These are phyloP conservation scores for Melinopterus prodromus DNA, from an alignment of 2,888 invertebrate species.

Conservation along the genomic window DNA sequence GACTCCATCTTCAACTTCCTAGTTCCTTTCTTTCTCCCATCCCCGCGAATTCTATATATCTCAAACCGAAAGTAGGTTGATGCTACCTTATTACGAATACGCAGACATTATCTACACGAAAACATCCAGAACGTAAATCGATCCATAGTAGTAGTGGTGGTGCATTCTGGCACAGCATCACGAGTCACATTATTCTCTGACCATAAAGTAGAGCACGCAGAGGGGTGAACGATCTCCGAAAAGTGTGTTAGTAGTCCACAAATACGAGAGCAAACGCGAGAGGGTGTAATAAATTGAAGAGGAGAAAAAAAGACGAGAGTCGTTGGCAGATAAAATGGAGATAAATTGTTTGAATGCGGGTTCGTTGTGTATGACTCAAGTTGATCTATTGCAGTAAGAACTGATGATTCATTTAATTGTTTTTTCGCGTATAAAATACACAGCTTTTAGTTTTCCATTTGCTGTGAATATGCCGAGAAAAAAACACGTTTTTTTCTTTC, in stretches of 20 bases:
- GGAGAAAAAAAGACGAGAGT: not conserved
- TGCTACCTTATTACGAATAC: slow-evolving; percentile 4
- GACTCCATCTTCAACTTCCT: not conserved
- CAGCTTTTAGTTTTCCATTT: too few species aligned
- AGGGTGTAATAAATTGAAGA: not conserved
- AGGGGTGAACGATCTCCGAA: not conserved
- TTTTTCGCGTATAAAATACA: too few species aligned
- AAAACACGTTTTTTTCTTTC: too few species aligned
- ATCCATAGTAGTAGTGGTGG: not conserved
- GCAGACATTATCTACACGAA: not conserved
- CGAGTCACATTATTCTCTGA: not conserved
- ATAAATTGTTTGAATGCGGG: not conserved
- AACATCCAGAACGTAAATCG: not conserved
- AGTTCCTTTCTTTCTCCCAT: not conserved
- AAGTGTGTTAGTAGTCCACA: not conserved
- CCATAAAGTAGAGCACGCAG: not conserved
- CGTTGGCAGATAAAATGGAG: not conserved
- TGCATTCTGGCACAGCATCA: not conserved
- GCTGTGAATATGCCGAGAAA: too few species aligned
- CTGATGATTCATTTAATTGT: not conserved
- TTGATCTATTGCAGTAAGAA: not conserved
- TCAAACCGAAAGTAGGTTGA: not conserved
- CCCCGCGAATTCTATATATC: not conserved
- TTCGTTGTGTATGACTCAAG: not conserved
- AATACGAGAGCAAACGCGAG: not conserved